Evolutionary conservation across 2,888 invertebrate genomes (phyloP).

Genomic region (Hipparchia semele): DNA sequence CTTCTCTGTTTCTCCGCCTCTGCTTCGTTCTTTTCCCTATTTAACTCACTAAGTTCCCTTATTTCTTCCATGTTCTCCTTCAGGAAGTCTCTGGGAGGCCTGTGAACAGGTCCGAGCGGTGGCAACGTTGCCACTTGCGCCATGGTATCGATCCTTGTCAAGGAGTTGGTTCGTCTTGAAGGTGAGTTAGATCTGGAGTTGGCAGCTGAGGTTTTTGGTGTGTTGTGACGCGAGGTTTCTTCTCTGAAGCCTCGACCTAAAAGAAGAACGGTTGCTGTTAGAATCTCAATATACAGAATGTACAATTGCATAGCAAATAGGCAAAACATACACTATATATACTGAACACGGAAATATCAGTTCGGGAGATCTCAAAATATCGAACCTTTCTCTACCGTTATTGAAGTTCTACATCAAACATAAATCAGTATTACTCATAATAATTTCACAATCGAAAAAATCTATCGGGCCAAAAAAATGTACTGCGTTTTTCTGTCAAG

Average conservation of each 20-base stretch:
- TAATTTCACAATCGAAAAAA: no score
- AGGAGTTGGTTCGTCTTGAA: constrained; percentile 69
- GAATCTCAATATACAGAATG: no score
- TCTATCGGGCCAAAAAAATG: no score
- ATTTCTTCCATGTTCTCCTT: constrained; percentile 78
- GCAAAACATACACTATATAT: neutral
- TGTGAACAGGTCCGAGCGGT: constrained; percentile 57
- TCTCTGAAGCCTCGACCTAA: constrained; percentile 79
- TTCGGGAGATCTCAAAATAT: no score
- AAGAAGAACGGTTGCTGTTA: constrained; percentile 25
- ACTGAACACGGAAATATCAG: neutral
- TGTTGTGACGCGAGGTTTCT: constrained; percentile 81
- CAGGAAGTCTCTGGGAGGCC: constrained; percentile 74
- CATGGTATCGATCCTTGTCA: constrained; percentile 73
- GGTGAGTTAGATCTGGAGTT: constrained; percentile 75
- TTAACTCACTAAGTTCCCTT: constrained; percentile 74
- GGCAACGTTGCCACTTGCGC: constrained; percentile 64
- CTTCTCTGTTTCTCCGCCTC: constrained; percentile 68
- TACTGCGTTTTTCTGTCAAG: no score
- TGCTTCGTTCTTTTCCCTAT: constrained; percentile 76
- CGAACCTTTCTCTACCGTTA: no score
- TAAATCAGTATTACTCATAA: no score
- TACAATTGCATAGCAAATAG: neutral
- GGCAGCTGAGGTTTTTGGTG: constrained; percentile 73
- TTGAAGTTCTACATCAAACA: no score